A percentile compares a stretch with the other conserved stretches of the same genome.
These are phyloP conservation scores for Rhogogaster chlorosoma DNA, from an alignment of 2,888 invertebrate species.

Conservation along the genomic window DNA sequence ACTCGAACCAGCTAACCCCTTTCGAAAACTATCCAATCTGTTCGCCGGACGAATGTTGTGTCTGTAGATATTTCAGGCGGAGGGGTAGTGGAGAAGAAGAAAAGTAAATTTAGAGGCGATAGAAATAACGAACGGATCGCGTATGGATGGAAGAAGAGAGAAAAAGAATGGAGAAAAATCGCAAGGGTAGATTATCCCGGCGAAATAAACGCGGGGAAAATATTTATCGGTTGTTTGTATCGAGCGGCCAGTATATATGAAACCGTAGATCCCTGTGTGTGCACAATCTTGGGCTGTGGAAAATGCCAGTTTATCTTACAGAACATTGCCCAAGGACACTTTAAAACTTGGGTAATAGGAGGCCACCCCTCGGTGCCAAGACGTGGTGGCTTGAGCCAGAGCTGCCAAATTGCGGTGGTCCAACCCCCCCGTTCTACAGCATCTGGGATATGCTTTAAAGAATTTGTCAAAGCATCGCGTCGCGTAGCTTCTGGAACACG, in stretches of 20 bases:
- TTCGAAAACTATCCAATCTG: constrained; percentile 18
- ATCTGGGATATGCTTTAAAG: constrained; percentile 32
- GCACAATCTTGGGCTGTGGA: neutral
- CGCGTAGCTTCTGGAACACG: neutral
- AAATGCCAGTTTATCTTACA: constrained; percentile 50
- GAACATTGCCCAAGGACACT: constrained; percentile 67
- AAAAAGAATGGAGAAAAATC: neutral
- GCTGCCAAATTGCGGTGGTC: constrained; percentile 37
- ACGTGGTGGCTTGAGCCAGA: constrained; percentile 22
- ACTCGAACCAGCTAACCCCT: neutral
- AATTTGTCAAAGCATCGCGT: constrained; percentile 7
- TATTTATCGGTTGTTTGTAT: neutral
- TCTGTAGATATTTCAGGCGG: neutral
- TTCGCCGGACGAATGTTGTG: neutral
- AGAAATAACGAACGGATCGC: neutral
- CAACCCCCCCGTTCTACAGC: neutral
- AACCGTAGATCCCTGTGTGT: neutral
- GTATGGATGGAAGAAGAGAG: neutral
- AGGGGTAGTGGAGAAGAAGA: neutral
- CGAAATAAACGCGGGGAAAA: neutral
- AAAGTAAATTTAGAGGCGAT: neutral
- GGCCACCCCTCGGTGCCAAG: constrained; percentile 51
- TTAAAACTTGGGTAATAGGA: constrained; percentile 68
- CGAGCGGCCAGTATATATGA: neutral
- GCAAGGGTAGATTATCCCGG: neutral